Evolutionary conservation across 2,888 invertebrate genomes (phyloP).

Genomic region (Piscicola geometra): DNA sequence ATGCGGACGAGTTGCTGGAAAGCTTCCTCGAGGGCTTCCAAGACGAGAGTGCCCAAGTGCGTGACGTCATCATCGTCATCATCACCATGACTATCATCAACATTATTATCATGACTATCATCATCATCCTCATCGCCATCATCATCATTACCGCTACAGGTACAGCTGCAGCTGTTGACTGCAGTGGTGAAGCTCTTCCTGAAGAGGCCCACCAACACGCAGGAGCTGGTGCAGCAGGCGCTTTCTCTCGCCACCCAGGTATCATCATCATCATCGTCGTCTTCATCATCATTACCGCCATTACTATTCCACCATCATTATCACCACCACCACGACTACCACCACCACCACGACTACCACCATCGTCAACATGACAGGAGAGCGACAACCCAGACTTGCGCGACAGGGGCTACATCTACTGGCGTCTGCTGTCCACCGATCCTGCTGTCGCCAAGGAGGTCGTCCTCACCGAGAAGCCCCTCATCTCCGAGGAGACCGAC

Average conservation of each 20-base stretch:
- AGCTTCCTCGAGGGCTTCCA: conserved; percentile 95
- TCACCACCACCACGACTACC: background rate
- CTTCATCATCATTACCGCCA: background rate
- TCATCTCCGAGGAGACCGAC: conserved; percentile 98
- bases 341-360: background rate
- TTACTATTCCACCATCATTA: background rate
- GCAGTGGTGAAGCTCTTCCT: conserved; percentile 97
- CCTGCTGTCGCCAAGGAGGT: conserved; percentile 97
- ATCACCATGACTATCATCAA: too few species aligned
- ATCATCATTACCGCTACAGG: conserved; percentile 45
- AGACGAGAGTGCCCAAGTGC: conserved; percentile 85
- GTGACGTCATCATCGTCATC: background rate
- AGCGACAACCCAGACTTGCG: conserved; percentile 97
- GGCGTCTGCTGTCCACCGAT: conserved; percentile 95
- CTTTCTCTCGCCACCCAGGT: conserved; percentile 59
- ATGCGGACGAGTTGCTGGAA: conserved; percentile 94
- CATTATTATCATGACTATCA: too few species aligned
- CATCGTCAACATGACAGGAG: too few species aligned
- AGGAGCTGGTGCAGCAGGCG: conserved; percentile 91
- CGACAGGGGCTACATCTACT: conserved; percentile 98
- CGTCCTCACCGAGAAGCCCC: conserved; percentile 93
- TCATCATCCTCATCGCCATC: too few species aligned
- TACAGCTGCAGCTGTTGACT: conserved; percentile 87
- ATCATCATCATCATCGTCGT: too few species aligned
- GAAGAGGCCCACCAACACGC: conserved; percentile 95